Evolutionary conservation across 64 coral and sea anemone genomes (phyloP).

Genomic region (Stichodactyla helianthus): DNA sequence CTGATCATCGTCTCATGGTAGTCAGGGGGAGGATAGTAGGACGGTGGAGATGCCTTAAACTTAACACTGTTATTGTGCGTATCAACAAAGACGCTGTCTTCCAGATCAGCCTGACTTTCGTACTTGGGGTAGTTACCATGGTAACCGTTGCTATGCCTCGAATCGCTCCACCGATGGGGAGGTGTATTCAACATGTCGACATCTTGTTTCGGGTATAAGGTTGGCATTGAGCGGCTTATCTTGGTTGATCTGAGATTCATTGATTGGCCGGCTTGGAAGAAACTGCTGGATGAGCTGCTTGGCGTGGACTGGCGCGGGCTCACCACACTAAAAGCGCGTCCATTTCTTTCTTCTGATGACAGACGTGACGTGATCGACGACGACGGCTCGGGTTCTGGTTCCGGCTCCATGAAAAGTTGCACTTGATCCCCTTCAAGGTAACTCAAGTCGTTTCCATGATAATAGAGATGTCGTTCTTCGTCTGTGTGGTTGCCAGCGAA

Average conservation of each 20-base stretch:
- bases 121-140: background rate
- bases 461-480: background rate
- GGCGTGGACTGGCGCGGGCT: background rate
- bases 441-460: background rate
- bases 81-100: conserved; percentile 40
- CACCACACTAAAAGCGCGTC: background rate
- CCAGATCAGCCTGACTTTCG: conserved; percentile 26
- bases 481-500: background rate
- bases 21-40: conserved; percentile 33
- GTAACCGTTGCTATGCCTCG: background rate
- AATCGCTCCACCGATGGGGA: background rate
- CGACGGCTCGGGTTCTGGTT: conserved; percentile 4
- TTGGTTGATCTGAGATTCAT: background rate
- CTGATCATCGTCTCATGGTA: conserved; percentile 27
- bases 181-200: background rate
- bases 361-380: background rate
- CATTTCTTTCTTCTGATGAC: background rate
- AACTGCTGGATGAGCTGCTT: background rate
- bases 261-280: background rate
- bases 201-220: background rate
- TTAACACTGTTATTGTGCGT: conserved; percentile 3
- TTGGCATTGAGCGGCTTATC: conserved; percentile 10
- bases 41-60: conserved; percentile 22
- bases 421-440: background rate
- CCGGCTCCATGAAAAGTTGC: background rate